A percentile compares a stretch with the other conserved stretches of the same genome.
Evolutionary conservation across 2,113 vertebrate genomes (phyloP).

Genomic region (Ia io): DNA sequence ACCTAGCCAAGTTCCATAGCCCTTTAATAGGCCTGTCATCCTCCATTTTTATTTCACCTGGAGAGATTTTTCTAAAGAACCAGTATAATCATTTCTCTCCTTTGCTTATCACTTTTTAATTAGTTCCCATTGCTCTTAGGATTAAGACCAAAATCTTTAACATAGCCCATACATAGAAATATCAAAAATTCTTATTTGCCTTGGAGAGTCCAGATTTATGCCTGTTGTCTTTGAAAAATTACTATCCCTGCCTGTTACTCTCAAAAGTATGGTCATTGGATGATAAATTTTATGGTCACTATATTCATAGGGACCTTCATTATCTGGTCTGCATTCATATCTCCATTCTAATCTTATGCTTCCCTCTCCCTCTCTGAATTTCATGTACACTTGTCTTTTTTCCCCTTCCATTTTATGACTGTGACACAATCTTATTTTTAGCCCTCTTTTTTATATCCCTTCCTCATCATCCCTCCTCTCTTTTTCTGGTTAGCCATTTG

Average conservation of each 20-base stretch:
- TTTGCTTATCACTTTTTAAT: neutral
- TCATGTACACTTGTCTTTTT: neutral
- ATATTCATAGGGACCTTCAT: neutral
- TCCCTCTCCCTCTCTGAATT: neutral
- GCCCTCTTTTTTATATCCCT: neutral
- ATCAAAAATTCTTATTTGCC: neutral
- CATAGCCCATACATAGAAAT: neutral
- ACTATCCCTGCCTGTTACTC: neutral
- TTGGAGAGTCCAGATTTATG: neutral
- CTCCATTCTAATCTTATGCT: neutral
- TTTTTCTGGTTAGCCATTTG: neutral
- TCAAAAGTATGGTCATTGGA: neutral
- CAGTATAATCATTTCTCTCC: neutral
- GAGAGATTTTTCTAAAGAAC: slow-evolving; percentile 17
- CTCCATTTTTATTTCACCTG: neutral
- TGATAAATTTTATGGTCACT: neutral
- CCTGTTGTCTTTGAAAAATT: neutral
- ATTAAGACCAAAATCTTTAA: neutral
- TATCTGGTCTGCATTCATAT: neutral
- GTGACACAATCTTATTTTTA: neutral
- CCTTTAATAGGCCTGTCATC: neutral
- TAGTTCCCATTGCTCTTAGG: neutral
- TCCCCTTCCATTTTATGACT: neutral
- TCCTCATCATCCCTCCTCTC: neutral
- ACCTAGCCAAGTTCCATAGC: neutral